Percentiles rank a stretch among this genome's conserved stretches.
Conservation (phyloP, 2,113 vertebrate genomes). For the Gallinago media region DNA sequence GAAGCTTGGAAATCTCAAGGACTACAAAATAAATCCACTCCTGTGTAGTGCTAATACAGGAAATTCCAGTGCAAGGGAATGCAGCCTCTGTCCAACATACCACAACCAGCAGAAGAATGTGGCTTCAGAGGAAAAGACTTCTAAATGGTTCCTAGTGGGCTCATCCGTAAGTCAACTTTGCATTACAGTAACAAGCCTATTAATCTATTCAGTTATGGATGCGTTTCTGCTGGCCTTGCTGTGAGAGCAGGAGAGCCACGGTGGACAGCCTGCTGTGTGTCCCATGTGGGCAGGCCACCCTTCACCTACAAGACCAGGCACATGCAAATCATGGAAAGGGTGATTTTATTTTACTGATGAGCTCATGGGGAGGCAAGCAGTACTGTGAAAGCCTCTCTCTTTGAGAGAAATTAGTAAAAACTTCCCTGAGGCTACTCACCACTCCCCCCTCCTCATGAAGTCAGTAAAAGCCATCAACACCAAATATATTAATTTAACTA, state of each 20-base stretch:
- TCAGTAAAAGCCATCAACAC: not conserved
- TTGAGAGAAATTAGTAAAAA: not conserved
- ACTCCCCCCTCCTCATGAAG: not conserved
- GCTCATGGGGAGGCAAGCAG: not conserved
- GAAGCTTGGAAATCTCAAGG: slow-evolving; percentile 13
- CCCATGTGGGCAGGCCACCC: not conserved
- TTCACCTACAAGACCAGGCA: not conserved
- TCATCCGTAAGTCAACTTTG: not conserved
- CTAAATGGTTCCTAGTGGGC: slow-evolving; percentile 9
- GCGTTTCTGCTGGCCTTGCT: not conserved
- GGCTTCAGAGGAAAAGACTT: not conserved
- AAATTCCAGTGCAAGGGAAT: slow-evolving; percentile 55
- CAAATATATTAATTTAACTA: not conserved
- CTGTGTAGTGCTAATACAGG: slow-evolving; percentile 50
- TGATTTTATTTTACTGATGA: not conserved
- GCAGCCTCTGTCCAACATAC: slow-evolving; percentile 41
- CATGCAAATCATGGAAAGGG: not conserved
- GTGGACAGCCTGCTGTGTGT: not conserved
- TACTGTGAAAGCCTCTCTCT: not conserved
- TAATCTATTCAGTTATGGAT: not conserved
- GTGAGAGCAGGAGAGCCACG: not conserved
- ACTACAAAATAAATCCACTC: slow-evolving; percentile 33
- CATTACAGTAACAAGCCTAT: not conserved
- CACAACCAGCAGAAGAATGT: slow-evolving; percentile 34
- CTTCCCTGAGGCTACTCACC: not conserved